Percentiles rank a stretch among this genome's conserved stretches.
These are phyloP conservation scores for Gopherus evgoodei DNA, from an alignment of 2,113 vertebrate genomes.

Conservation along the genomic window DNA sequence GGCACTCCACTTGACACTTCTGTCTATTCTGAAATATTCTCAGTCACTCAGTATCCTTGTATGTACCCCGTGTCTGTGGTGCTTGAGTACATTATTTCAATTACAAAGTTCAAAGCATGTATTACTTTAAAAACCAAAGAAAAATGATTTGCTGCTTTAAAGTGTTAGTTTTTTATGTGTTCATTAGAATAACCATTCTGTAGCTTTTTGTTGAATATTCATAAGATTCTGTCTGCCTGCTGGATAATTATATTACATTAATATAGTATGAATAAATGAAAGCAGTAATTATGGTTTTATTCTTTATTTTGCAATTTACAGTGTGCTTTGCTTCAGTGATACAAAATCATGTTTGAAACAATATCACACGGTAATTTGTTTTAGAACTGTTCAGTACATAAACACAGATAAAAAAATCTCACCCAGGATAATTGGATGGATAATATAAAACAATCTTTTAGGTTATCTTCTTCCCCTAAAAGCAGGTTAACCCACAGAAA, in stretches of 20 bases:
- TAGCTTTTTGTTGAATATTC: slow-evolving; percentile 71
- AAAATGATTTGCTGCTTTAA: slow-evolving; percentile 43
- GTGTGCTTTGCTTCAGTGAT: slow-evolving; percentile 70
- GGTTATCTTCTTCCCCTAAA: not conserved
- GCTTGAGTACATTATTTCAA: not conserved
- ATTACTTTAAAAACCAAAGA: slow-evolving; percentile 48
- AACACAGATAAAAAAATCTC: not conserved
- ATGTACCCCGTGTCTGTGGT: not conserved
- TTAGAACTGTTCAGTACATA: slow-evolving; percentile 34
- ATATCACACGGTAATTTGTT: slow-evolving; percentile 49
- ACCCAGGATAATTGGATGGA: slow-evolving; percentile 1
- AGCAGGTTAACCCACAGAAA: not conserved
- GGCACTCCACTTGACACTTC: not conserved
- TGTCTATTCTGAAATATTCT: not conserved
- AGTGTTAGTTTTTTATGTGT: slow-evolving; percentile 49
- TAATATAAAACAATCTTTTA: not conserved
- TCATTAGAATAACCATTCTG: slow-evolving; percentile 51
- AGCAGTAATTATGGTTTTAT: slow-evolving; percentile 78
- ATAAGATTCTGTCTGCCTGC: slow-evolving; percentile 72
- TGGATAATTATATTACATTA: slow-evolving; percentile 80
- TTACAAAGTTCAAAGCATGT: slow-evolving; percentile 25
- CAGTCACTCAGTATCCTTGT: not conserved
- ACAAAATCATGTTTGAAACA: slow-evolving; percentile 67
- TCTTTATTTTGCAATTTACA: slow-evolving; percentile 77
- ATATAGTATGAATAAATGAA: slow-evolving; percentile 80